Evolutionary conservation across 1,140 invertebrate genomes (phyloP).

Genomic region (Platyscapa corneri): DNA sequence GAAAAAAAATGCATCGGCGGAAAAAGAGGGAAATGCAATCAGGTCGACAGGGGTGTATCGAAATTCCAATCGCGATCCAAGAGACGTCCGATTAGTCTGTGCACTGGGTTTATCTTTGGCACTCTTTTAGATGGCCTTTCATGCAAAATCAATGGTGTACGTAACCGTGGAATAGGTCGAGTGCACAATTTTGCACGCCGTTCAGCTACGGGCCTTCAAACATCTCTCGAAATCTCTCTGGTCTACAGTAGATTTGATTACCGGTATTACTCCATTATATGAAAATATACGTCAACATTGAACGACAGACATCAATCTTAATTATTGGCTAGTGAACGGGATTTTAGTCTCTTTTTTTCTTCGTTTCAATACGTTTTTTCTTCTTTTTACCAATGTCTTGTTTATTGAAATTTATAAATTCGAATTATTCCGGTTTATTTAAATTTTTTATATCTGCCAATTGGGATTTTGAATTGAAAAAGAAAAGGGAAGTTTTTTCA

Average conservation of each 20-base stretch:
- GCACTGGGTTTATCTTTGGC: slow-evolving; percentile 62
- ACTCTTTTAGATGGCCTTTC: slow-evolving; percentile 73
- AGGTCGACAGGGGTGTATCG: neutral
- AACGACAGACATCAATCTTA: neutral
- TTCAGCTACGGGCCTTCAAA: neutral
- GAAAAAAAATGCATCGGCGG: too few species aligned
- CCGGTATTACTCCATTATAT: neutral
- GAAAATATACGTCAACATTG: neutral
- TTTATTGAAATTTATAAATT: too few species aligned
- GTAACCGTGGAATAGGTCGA: slow-evolving; percentile 67
- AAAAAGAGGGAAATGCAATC: neutral
- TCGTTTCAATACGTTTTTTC: neutral
- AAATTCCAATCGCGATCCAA: slow-evolving; percentile 60
- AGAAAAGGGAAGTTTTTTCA: too few species aligned
- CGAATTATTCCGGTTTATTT: too few species aligned
- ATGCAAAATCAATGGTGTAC: slow-evolving; percentile 74
- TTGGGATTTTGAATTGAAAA: too few species aligned
- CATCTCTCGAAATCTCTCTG: neutral
- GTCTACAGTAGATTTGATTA: neutral
- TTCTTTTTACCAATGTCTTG: neutral
- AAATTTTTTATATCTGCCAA: too few species aligned
- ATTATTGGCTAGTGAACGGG: neutral
- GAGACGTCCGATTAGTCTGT: slow-evolving; percentile 62
- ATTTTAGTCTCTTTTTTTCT: neutral
- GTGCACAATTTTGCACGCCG: neutral